Evolutionary conservation across 2,888 invertebrate species (phyloP).

Genomic region (Odiellus spinosus): DNA sequence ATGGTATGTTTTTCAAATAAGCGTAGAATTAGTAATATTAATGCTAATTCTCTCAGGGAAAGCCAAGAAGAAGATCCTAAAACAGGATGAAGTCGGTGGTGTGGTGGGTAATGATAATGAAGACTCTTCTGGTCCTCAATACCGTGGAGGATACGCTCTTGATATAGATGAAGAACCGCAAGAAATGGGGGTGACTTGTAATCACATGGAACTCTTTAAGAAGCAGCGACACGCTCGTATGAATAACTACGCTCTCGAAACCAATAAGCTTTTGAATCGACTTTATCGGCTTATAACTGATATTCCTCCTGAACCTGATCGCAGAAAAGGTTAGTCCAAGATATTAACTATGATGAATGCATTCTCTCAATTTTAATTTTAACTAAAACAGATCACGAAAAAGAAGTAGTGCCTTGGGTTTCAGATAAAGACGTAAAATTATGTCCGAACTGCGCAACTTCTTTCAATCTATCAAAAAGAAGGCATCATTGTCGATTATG

Average conservation of each 20-base stretch:
- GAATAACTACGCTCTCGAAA: constrained; percentile 81
- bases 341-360: too few relatives aligned
- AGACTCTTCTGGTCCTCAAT: neutral
- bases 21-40: constrained; percentile 3
- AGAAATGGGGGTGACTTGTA: constrained; percentile 32
- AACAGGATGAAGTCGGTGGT: constrained; percentile 44
- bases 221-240: constrained; percentile 46
- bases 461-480: constrained; percentile 68
- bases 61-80: constrained; percentile 69
- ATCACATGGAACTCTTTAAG: constrained; percentile 60
- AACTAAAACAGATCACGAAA: constrained; percentile 44
- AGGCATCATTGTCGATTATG: constrained; percentile 71
- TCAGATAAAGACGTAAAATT: constrained; percentile 75
- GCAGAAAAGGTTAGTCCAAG: constrained; percentile 24
- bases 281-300: constrained; percentile 75
- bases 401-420: constrained; percentile 69
- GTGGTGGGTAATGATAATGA: neutral
- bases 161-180: neutral
- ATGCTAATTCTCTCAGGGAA: constrained; percentile 39
- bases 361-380: too few relatives aligned
- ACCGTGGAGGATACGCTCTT: neutral
- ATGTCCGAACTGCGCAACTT: constrained; percentile 78
- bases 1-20: neutral
- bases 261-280: constrained; percentile 85
- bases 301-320: constrained; percentile 41